Base-by-base conservation (phyloP, 2,888 invertebrate species). In the Epinotia ramella region DNA sequence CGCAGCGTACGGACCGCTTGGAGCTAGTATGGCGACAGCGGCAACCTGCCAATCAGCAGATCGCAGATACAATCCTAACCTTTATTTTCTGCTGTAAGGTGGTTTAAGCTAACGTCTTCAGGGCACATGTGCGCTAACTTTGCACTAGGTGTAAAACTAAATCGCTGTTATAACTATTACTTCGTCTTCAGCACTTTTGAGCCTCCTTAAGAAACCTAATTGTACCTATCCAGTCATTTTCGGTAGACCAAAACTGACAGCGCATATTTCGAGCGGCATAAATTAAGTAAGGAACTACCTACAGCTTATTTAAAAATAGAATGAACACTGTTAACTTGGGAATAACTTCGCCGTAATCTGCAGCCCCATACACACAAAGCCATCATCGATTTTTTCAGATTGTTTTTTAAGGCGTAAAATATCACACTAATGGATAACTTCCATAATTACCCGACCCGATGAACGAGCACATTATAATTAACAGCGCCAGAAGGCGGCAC, bases 1-100 rank as follows among this genome's bases (percentile, higher is more conserved):
- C 33, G 18, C 44, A 4, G 74, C 73, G 46, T 57, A 66, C 71
- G 12, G 68, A 59, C 70, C 64, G 12, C 71, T 62, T n/a, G 64
- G 44, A 3, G 96, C 96, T 79, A 96, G 96, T 80, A 96, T 96
- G 87, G 96, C 96, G 16, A 96, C 96, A 0, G 96, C 96, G 0
- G 96, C 96, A 0, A 28, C 24, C 24, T 28, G 24, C 3, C 24
- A 33, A 6, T 7, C 62, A 62, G 62, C 28, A 62, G 7, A 24
- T 46, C 46, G 46, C 46, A 40, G 9, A 7, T 40, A 9, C 40
- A 40, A 40, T 40, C 40, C 7, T 33, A 33, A 33, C 33, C 0
- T 40, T 9, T 40, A 3, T 9, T 9, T 9, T 40, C 40, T 40
- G 9, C 40, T 9, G 9, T 9, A 40, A 40, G 40, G 40, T 40